Base-by-base conservation (phyloP, 2,797 vertebrate genomes). In the Rallus crepitans region DNA sequence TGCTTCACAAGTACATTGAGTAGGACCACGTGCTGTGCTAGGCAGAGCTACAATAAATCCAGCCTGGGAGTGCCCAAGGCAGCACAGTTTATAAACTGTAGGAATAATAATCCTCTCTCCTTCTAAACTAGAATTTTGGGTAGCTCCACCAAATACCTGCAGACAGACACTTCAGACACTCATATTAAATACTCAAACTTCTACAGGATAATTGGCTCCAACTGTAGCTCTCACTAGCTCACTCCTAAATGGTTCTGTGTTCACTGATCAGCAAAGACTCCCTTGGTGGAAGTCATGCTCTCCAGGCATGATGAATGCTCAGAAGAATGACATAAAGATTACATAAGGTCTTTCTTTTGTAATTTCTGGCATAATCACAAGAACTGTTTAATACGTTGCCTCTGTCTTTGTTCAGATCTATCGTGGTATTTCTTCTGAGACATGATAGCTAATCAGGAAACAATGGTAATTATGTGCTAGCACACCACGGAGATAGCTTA, bases 291-390 rank as follows among this genome's bases (percentile, higher is more conserved):
- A 86, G 64, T 56, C 45, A 16, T 25, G 57, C 45, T 94, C 63
- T 79, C 31, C 24, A 92, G 63, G 73, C 71, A 55, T 40, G 53
- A 90, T 33, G 11, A 71, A 33, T 23, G 47, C 69, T 17, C 35
- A 55, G 37, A 77, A 75, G 70, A 75, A 78, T 89, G 60, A 64
- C 47, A 9, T 7, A 57, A 82, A 65, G 28, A 89, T 94, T 90
- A 69, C 25, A 5, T 87, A 80, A 87, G 18, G 17, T 64, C 6
- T 16, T 61, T 85, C 20, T 88, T 66, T 84, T 86, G 66, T 82
- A 12, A 78, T 87, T 96, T 87, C 64, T 96, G 92, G 47, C 78
- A 73, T 23, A 70, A 57, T 65, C 55, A 57, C 68, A 55, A 55
- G 40, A 84, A 14, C 35, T 33, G 13, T 28, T 24, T 92, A 64